These are phyloP conservation scores for Bugulina stolonifera DNA, from an alignment of 2,888 invertebrate genomes.

Conservation along the genomic window DNA sequence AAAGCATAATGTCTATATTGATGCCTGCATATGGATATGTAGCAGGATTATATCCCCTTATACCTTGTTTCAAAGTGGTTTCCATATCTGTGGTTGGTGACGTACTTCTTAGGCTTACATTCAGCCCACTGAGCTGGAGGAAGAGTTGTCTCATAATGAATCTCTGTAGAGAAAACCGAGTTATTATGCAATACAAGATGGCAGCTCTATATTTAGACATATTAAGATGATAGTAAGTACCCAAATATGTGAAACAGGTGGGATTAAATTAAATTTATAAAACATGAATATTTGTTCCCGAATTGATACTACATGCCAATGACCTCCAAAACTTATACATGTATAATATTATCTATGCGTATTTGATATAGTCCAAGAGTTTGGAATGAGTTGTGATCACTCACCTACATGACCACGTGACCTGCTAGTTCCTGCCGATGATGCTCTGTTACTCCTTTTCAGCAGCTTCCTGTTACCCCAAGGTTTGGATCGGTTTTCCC, in stretches of 20 bases:
- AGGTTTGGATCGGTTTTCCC: constrained; percentile 10
- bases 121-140: constrained; percentile 33
- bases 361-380: no score
- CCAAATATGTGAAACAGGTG: background rate
- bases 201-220: no score
- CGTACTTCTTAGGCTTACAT: constrained; percentile 34
- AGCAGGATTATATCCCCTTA: no score
- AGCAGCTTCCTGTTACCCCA: background rate
- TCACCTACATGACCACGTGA: background rate
- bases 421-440: background rate
- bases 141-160: constrained; percentile 34
- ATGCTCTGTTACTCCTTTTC: background rate
- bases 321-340: no score
- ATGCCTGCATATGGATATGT: no score
- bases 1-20: no score
- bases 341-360: no score
- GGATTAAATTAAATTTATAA: background rate
- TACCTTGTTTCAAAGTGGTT: constrained; percentile 38
- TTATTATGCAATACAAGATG: no score
- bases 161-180: constrained; percentile 32
- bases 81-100: constrained; percentile 37
- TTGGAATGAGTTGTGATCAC: no score
- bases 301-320: no score
- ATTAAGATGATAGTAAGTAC: no score
- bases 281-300: background rate